A percentile compares a stretch with the other conserved stretches of the same genome.
Evolutionary conservation across 2,797 vertebrate genomes (phyloP).

Genomic region (Pteronotus mesoamericanus): DNA sequence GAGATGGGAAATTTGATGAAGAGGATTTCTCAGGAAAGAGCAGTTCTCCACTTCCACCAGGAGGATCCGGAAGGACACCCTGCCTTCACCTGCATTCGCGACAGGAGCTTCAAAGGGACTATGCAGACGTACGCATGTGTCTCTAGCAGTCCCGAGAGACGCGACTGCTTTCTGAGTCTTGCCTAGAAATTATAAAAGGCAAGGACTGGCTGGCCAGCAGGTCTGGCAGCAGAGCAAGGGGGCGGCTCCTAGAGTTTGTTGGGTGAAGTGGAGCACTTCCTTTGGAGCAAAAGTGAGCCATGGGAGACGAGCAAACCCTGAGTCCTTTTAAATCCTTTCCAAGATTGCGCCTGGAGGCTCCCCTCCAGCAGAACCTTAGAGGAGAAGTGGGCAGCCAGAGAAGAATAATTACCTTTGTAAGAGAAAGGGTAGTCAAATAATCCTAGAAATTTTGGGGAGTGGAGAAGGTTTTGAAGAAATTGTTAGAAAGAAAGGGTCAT

Average conservation of each 20-base stretch:
- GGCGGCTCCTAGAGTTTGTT: neutral
- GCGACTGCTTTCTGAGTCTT: neutral
- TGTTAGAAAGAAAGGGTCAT: neutral
- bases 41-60: accelerated
- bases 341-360: neutral
- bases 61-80: neutral
- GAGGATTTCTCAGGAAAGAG: neutral
- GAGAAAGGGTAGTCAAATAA: neutral
- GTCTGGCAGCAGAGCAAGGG: neutral
- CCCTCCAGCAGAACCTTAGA: neutral
- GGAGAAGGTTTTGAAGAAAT: neutral
- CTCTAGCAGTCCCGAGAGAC: neutral
- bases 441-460: no score
- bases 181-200: neutral
- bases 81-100: neutral
- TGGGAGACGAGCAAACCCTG: neutral
- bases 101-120: neutral
- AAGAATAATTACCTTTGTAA: neutral
- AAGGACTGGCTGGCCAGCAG: neutral
- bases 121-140: neutral
- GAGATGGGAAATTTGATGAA: neutral
- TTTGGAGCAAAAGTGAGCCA: neutral
- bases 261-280: neutral
- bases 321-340: neutral
- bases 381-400: no score